phyloP scores from a whole-genome alignment of 2,888 invertebrate genomes.

The Gisinianus flammeolus region DNA sequence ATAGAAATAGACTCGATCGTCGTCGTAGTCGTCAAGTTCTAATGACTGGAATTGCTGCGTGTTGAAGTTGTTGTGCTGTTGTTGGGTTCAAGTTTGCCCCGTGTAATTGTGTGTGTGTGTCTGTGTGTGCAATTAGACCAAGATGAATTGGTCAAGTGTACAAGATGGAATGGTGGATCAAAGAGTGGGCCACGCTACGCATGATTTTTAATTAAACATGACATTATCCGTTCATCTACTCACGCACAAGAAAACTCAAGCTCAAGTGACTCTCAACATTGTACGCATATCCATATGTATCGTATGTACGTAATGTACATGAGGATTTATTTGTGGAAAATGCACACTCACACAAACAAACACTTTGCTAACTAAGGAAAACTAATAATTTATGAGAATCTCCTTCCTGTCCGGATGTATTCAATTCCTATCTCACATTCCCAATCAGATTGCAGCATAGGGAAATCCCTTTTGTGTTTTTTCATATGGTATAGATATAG shows the following conservation, averaged over 20 bases:
- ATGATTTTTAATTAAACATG: constrained; percentile 57
- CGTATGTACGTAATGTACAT: background rate
- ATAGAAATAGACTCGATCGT: no score
- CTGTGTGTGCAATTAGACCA: background rate
- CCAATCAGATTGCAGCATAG: background rate
- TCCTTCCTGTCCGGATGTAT: background rate
- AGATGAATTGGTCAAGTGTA: constrained; percentile 16
- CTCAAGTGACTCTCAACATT: background rate
- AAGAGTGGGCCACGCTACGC: constrained; percentile 43
- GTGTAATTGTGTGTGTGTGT: background rate
- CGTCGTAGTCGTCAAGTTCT: no score
- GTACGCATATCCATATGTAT: background rate
- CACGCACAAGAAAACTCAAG: constrained; percentile 34
- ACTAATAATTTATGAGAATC: background rate
- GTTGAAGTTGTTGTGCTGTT: no score
- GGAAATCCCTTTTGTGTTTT: no score
- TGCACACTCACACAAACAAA: background rate
- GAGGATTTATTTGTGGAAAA: background rate
- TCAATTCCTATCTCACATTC: background rate
- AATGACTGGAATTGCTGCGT: background rate
- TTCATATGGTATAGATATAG: no score
- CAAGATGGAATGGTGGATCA: background rate
- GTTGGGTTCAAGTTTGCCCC: background rate
- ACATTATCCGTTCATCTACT: constrained; percentile 54
- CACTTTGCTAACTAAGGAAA: background rate